Evolutionary conservation across 1,140 invertebrate species (phyloP), one percentile per base, ranked within the genome.

Genomic region (Hyles euphorbiae): DNA sequence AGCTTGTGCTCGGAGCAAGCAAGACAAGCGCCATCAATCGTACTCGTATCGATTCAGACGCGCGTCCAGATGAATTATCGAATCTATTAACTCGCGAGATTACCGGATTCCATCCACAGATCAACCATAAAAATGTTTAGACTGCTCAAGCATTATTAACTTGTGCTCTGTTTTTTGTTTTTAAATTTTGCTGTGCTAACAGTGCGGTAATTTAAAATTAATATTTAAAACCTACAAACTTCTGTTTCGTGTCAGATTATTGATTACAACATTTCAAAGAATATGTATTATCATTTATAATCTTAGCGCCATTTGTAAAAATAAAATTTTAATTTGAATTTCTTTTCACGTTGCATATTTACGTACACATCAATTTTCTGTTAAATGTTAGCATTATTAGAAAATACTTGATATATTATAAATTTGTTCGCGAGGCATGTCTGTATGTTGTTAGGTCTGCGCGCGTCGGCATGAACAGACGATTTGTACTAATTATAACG

Each of bases 401-500:
- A 22, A 22, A 22, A 22, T 22, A 22, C 22, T 22, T 22, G 22
- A 22, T 22, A 22, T 22, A 22, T 22, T 22, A 22, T 22, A 2
- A 22, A 22, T 22, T 22, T 22, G 22, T 22, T 22, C 22, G 9
- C 12, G 11, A 4, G 11, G 12, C 57, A 8, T 65, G 34, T 82
- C 79, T 82, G 66, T 56, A 43, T 47, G 40, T 80, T 72, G 46
- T 12, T 61, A 76, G 55, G 46, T 78, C 81, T 82, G 62, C 57
- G 56, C 40, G 36, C 53, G 50, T 58, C 67, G 63, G 58, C 63
- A 49, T 55, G 61, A 58, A 73, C 67, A 83, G 68, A 74, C 81
- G 72, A 87, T 87, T 87, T 87, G 81, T 87, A 87, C 83, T 87
- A 81, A 87, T 87, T 87, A 87, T 83, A 78, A 83, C 81, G 83